Base-by-base conservation (phyloP, 2,888 invertebrate species). In the Kuschelorhynchus macadamiae region DNA sequence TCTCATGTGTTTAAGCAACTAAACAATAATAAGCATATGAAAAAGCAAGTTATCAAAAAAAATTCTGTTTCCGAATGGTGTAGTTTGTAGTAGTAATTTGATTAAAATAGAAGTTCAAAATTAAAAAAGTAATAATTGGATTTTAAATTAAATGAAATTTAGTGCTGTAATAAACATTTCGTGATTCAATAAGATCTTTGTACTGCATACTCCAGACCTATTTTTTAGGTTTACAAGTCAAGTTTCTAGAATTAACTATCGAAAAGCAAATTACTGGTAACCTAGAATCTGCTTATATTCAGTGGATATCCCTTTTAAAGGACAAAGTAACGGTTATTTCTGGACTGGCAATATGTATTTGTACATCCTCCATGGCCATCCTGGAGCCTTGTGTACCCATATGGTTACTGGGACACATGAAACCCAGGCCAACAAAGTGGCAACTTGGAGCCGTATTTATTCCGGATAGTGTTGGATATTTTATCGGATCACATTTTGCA, bases 381-480 rank as follows among this genome's bases (percentile, higher is more conserved):
- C 81, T 95, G 72, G 95, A 95, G 79, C 92, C 94, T 0, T 93
- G 93, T 68, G 85, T 95, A 12, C 95, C 94, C 0, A 88, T 94
- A 76, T 95, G 94, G 94, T 82, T 94, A 39, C 87, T 92, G 80
- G 87, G 86, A 11, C 88, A 87, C 60, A 85, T 92, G 72, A 85
- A 89, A 72, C 90, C 91, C 0, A 80, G 88, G 85, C 90, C 91
- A 0, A 79, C 89, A 83, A 88, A 87, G 77, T 92, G 92, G 92
- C 90, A 92, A 79, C 81, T 91, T 77, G 94, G 94, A 1, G 90
- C 92, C 0, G 92, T 94, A 3, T 95, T 95, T 77, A 90, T 95
- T 69, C 94, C 95, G 0, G 95, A 95, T 81, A 94, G 94, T 75
- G 78, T 94, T 30, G 94, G 94, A 0, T 95, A 94, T 79, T 87